Evolutionary conservation across 2,797 vertebrate species (phyloP).

Genomic region (Halcyon chelicuti): DNA sequence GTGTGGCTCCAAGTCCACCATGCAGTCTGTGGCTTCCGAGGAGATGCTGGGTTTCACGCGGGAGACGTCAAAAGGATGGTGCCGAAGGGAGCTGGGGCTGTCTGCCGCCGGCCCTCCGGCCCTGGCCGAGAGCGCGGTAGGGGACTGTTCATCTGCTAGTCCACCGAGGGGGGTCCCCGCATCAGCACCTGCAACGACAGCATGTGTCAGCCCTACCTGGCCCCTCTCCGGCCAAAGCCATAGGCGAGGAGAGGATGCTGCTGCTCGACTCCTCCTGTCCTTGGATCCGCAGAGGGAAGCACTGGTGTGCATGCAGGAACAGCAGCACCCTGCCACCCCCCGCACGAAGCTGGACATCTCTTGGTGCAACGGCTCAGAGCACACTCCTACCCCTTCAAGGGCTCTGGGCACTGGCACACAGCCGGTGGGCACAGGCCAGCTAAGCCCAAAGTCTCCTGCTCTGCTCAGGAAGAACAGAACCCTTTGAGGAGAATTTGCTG

Average conservation of each 20-base stretch:
- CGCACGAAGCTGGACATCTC: background rate
- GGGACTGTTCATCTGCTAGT: constrained; percentile 35
- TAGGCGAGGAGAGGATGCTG: fast-evolving
- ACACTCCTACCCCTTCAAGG: fast-evolving
- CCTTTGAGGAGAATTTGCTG: background rate
- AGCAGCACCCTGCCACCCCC: background rate
- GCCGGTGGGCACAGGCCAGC: background rate
- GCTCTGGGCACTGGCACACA: fast-evolving
- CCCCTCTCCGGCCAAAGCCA: fast-evolving
- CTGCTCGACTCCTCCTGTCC: background rate
- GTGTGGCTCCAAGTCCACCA: constrained; percentile 82
- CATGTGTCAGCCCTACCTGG: background rate
- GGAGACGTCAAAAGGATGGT: constrained; percentile 68
- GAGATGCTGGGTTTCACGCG: constrained; percentile 81
- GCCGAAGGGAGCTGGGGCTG: background rate
- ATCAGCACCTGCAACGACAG: constrained; percentile 71
- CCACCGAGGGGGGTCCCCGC: constrained; percentile 21
- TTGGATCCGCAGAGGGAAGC: background rate
- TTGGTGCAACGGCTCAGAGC: background rate
- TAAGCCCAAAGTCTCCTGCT: background rate
- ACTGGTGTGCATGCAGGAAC: fast-evolving
- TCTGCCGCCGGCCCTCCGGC: background rate
- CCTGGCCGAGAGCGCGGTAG: background rate
- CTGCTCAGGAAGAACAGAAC: background rate
- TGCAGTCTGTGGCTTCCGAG: constrained; percentile 81